Evolutionary conservation across 2,888 invertebrate species (phyloP), one percentile per base, ranked within the genome.

Genomic region (Ephialtes manifestator): DNA sequence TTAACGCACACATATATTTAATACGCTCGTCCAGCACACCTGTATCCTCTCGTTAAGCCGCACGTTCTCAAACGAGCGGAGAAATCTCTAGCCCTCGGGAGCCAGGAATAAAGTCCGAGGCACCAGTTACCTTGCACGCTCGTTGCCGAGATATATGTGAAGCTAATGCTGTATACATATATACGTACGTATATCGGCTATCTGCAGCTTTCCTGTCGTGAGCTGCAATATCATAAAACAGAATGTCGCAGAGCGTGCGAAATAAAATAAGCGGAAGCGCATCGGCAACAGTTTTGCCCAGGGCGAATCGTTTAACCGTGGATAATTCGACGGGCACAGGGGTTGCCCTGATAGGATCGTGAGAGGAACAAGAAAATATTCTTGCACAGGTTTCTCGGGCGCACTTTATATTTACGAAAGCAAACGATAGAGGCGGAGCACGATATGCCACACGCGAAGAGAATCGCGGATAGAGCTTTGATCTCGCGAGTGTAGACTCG

Each of bases 11-110:
- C 60, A 67, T 58, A 68, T 68, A 81, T 77, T 81, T 58, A 83
- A 77, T 67, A 77, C 80, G 74, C 71, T 83, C 70, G 63, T 74
- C 53, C 68, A 81, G 78, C 70, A 43, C 83, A 86, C 81, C 65
- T 75, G 86, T 78, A 58, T 75, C 43, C 67, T 77, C 83, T 84
- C 58, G 51, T 81, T 77, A 74, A 84, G 31, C 77, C 67, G 71
- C 58, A 55, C 75, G 79, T 48, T 79, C n/a, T 75, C 79, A 67
- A 48, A 43, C 68, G 75, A 79, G n/a, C 35, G 20, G 31, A 67
- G 74, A 81, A 72, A 51, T 72, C 31, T 67, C 48, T 67, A 55
- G 67, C 46, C 67, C 71, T 51, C 46, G 67, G 58, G 43, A 53
- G 48, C n/a, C 67, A 20, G 20, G 67, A 68, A 67, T 74, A 55